Evolutionary conservation across 2,113 vertebrate species (phyloP).

Genomic region (Chaenocephalus aceratus): DNA sequence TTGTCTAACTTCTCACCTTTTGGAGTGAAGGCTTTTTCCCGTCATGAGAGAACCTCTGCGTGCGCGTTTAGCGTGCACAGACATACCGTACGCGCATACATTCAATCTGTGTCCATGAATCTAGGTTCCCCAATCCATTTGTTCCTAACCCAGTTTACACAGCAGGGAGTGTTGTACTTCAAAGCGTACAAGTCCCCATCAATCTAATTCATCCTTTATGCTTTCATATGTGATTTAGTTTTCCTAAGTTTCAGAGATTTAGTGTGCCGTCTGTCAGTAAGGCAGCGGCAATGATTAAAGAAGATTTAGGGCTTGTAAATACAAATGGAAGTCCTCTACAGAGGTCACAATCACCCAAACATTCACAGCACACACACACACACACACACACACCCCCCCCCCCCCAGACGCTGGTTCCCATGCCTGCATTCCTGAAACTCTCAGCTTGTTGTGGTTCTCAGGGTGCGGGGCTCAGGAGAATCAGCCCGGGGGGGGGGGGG

Average conservation of each 20-base stretch:
- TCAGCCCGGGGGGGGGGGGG: slow-evolving; percentile 8
- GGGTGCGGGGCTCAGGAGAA: slow-evolving; percentile 31
- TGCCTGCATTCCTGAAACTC: slow-evolving; percentile 56
- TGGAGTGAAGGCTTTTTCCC: slow-evolving; percentile 14
- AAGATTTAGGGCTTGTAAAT: slow-evolving; percentile 34
- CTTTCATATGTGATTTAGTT: neutral
- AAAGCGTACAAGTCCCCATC: neutral
- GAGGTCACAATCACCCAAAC: slow-evolving; percentile 28
- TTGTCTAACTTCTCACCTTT: slow-evolving; percentile 26
- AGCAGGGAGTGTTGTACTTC: slow-evolving; percentile 33
- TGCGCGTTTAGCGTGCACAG: neutral
- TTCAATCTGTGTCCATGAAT: slow-evolving; percentile 35
- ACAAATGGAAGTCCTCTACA: slow-evolving; percentile 1
- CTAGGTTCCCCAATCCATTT: slow-evolving; percentile 23
- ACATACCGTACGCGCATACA: neutral
- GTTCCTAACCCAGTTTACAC: slow-evolving; percentile 18
- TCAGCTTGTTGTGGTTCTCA: slow-evolving; percentile 61
- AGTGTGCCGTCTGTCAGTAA: slow-evolving; percentile 2
- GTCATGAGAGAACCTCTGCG: slow-evolving; percentile 14
- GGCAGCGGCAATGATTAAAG: neutral
- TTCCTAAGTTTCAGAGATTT: neutral
- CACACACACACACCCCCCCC: neutral
- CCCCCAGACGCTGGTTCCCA: slow-evolving; percentile 27
- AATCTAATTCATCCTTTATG: slow-evolving; percentile 4
- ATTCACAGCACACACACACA: slow-evolving; percentile 9